Conservation (phyloP, 1,140 invertebrate genomes). For the Eciton burchellii region DNA sequence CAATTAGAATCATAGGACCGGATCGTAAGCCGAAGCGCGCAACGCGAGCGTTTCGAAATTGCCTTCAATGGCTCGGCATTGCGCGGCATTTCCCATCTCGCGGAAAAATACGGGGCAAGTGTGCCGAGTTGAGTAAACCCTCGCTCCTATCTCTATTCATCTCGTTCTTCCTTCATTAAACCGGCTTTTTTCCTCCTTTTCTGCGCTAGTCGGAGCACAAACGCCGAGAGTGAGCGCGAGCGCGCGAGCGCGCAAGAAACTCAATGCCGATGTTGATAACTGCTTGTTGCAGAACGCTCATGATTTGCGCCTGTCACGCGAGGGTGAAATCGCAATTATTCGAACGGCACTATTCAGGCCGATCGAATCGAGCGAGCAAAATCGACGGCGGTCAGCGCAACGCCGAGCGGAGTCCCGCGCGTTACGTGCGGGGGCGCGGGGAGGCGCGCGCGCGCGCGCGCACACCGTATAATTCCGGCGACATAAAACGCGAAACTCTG, state of each 20-base stretch:
- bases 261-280: constrained; percentile 42
- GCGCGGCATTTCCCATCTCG: constrained; percentile 19
- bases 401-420: constrained; percentile 3
- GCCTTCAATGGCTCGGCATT: not conserved
- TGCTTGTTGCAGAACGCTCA: constrained; percentile 50
- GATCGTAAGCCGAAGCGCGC: not conserved
- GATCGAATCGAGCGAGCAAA: constrained; percentile 36
- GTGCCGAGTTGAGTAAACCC: constrained; percentile 17
- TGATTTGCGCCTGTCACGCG: constrained; percentile 52
- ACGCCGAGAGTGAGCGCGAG: too few species aligned
- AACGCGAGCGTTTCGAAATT: constrained; percentile 27
- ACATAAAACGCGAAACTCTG: constrained; percentile 47
- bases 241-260: constrained; percentile 22
- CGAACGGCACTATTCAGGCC: constrained; percentile 20
- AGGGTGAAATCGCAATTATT: constrained; percentile 59
- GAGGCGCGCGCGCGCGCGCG: not conserved
- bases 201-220: not conserved
- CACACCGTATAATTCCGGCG: constrained; percentile 48
- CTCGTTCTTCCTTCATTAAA: constrained; percentile 39
- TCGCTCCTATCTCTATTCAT: not conserved
- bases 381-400: constrained; percentile 16
- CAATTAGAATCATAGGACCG: constrained; percentile 36
- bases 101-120: constrained; percentile 3
- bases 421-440: not conserved
- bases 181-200: constrained; percentile 32